Percentiles rank a stretch among this genome's conserved stretches.
Evolutionary conservation across 92 coral and sea anemone genomes (phyloP).

Genomic region (Phenganax subtilis): DNA sequence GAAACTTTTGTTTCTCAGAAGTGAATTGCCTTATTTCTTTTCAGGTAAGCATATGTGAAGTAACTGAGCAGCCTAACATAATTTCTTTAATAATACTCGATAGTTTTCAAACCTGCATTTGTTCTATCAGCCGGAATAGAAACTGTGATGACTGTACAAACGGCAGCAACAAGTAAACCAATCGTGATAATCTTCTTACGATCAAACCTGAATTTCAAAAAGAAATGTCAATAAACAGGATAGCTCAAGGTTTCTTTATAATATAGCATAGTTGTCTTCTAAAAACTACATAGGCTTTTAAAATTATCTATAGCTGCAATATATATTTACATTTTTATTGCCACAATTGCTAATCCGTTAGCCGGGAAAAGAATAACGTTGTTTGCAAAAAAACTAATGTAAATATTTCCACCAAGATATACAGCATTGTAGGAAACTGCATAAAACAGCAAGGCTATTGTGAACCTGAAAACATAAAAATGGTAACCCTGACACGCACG

Average conservation of each 20-base stretch:
- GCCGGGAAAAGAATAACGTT: slow-evolving; percentile 20
- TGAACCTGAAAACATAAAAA: slow-evolving; percentile 25
- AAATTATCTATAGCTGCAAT: not conserved
- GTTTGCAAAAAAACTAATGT: slow-evolving; percentile 30
- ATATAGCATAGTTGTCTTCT: not conserved
- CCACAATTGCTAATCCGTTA: slow-evolving; percentile 26
- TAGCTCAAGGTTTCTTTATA: not conserved
- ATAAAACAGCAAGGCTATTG: slow-evolving; percentile 28
- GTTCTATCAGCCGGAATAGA: slow-evolving; percentile 66
- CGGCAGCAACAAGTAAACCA: slow-evolving; percentile 78
- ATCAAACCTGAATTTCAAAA: slow-evolving; percentile 59
- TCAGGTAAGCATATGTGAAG: too few species aligned
- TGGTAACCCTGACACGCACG: too few species aligned
- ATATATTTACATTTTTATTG: slow-evolving; percentile 41
- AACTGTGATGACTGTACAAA: slow-evolving; percentile 65
- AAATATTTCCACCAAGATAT: slow-evolving; percentile 40
- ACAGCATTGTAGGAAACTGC: slow-evolving; percentile 34
- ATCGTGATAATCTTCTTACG: slow-evolving; percentile 76
- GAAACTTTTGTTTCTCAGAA: too few species aligned
- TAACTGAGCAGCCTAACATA: not conserved
- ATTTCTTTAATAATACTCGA: too few species aligned
- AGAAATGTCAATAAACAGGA: not conserved
- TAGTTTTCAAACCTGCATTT: slow-evolving; percentile 54
- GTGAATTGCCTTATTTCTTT: too few species aligned
- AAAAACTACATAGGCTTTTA: not conserved